Conservation (phyloP, 2,113 vertebrate species). For the Acrocephalus arundinaceus region DNA sequence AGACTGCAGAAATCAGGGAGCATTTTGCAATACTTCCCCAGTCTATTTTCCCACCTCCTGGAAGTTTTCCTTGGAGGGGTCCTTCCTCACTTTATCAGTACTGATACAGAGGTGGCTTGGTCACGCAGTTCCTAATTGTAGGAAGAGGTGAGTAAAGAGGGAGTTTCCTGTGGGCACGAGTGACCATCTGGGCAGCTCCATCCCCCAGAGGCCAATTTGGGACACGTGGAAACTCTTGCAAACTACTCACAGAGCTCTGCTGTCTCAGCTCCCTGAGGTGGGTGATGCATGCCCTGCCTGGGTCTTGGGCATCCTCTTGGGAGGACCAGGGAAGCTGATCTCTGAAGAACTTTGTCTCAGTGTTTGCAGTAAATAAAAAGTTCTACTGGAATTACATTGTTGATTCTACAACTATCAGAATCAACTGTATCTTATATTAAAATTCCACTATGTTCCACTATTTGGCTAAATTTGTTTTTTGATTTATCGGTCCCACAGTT, state of each 20-base stretch:
- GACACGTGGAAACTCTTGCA: not conserved
- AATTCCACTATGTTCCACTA: rapidly evolving
- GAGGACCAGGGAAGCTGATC: not conserved
- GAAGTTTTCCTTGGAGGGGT: not conserved
- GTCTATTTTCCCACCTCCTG: not conserved
- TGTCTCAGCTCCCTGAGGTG: not conserved
- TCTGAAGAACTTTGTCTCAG: not conserved
- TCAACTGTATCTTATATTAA: not conserved
- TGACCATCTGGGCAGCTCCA: not conserved
- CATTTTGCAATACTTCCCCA: not conserved
- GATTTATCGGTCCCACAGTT: not conserved
- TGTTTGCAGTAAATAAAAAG: not conserved
- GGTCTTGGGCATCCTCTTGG: not conserved
- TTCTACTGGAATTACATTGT: not conserved
- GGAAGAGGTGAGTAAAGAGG: conserved; percentile 32
- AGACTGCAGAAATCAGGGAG: not conserved
- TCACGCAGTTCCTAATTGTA: conserved; percentile 12
- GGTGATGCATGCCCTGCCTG: not conserved
- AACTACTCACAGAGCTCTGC: not conserved
- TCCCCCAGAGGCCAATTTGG: not conserved
- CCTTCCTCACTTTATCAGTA: conserved; percentile 1
- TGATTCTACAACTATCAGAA: not conserved
- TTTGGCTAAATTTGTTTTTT: not conserved
- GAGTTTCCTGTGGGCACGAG: not conserved
- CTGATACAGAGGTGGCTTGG: not conserved